Evolutionary conservation across 1,140 invertebrate species (phyloP), one percentile per base, ranked within the genome.

Genomic region (Diabrotica virgifera): DNA sequence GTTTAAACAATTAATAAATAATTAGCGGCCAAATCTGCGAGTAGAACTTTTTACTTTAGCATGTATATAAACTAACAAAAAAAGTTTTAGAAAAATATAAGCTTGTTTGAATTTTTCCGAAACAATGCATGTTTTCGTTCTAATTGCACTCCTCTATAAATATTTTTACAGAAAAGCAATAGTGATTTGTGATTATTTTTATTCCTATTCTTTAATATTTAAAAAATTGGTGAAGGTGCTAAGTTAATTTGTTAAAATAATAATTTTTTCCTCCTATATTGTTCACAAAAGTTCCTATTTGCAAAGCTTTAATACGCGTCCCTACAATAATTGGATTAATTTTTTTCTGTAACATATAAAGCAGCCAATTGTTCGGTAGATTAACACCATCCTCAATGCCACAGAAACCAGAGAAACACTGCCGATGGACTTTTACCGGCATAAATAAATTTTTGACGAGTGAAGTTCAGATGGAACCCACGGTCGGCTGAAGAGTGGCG

Each of bases 351-450:
- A 59, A 37, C 11, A 70, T 63, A 51, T 63, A 70, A 62, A 62
- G 53, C 52, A 64, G 59, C 65, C 68, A 74, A 75, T 70, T 75
- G 70, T 70, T 55, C 70, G 73, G 63, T 72, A 73, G 68, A 74
- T 73, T 74, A 60, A 73, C 70, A 73, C 70, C 70, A 64, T 63
- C 63, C 62, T 71, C 65, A 72, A 71, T 72, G 67, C 68, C 64
- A 46, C 40, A 8, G 40, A 46, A 46, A 46, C 11, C n/a, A 8
- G 40, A 10, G 40, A 8, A 36, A 62, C 38, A n/a, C 6, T 12
- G 50, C 61, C 50, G 13, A 24, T 24, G 12, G 24, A 24, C 24
- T 24, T 24, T 24, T 24, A 24, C 24, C 13, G 24, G 14, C 50
- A 59, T 61, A 46, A 36, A 61, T 46, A 46, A 46, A 46, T 46